A percentile compares a stretch with the other conserved stretches of the same genome.
Conservation (phyloP, 2,113 vertebrate species). For the Aegithalos caudatus region DNA sequence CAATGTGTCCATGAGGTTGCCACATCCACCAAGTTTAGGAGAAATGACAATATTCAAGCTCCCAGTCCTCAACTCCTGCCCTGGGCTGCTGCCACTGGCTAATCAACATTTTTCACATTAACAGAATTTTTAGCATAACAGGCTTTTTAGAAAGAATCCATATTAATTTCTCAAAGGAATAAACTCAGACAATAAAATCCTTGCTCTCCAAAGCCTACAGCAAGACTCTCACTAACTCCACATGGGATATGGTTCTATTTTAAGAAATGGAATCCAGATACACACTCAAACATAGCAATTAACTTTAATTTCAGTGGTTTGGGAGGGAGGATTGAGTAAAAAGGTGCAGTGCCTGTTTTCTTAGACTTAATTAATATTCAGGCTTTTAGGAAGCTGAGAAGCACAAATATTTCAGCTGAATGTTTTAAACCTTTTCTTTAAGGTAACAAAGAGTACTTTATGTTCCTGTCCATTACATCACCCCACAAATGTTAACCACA, state of each 20-base stretch:
- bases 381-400: neutral
- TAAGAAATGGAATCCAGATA: neutral
- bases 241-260: neutral
- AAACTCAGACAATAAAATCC: neutral
- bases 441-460: neutral
- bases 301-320: neutral
- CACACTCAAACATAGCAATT: neutral
- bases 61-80: neutral
- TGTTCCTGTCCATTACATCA: neutral
- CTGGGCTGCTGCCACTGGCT: neutral
- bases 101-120: neutral
- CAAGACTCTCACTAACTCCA: neutral
- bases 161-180: neutral
- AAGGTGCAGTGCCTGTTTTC: neutral
- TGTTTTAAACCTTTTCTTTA: neutral
- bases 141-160: neutral
- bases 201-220: neutral
- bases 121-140: neutral
- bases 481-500: neutral
- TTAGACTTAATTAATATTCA: neutral
- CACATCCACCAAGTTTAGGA: neutral
- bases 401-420: neutral
- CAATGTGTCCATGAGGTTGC: neutral
- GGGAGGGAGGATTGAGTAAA: neutral
- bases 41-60: neutral